Evolutionary conservation across 2,888 invertebrate genomes (phyloP), one percentile per base, ranked within the genome.

Genomic region (Leptinotarsa tumamoca): DNA sequence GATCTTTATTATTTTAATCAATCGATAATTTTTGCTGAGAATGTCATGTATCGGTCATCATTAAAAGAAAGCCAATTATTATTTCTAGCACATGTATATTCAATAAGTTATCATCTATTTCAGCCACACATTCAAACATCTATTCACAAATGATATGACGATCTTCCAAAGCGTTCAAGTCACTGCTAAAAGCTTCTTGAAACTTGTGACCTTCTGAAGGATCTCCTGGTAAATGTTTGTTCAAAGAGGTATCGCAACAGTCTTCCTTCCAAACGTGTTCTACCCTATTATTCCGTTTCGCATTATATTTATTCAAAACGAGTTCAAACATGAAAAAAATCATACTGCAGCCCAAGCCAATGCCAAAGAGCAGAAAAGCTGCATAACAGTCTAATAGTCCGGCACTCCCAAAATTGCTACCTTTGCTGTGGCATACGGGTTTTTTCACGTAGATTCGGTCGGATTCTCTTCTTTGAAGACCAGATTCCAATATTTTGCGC

Each of bases 341-440:
- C 14, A 78, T 27, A 67, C 80, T 79, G 18, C 75, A 72, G 17
- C 61, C 69, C 7, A 80, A 21, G 7, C 81, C 81, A 54, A 79
- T 74, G 15, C 78, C 81, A 71, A 86, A 83, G 18, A 87, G 82
- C 18, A 85, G 81, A 70, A 85, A 85, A 27, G 91, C 90, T 7
- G 91, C 90, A 79, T 90, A 90, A 79, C 90, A 91, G 83, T 93
- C 92, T 1, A 91, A 87, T 82, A 92, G 88, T 7, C 87, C 86
- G 0, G 93, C 93, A 75, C 91, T 92, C 81, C 92, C 90, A 87
- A 93, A 93, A 7, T 90, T 90, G 27, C 90, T 90, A 0, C 91
- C 90, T 3, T 89, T 85, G 49, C 91, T 91, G 0, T 90, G 89
- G 80, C 93, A 93, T 3, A 87, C 85, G 0, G 93, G 93, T 79